These are phyloP conservation scores for Xestia rhomboidea DNA, from an alignment of 2,888 invertebrate genomes.

Conservation along the genomic window DNA sequence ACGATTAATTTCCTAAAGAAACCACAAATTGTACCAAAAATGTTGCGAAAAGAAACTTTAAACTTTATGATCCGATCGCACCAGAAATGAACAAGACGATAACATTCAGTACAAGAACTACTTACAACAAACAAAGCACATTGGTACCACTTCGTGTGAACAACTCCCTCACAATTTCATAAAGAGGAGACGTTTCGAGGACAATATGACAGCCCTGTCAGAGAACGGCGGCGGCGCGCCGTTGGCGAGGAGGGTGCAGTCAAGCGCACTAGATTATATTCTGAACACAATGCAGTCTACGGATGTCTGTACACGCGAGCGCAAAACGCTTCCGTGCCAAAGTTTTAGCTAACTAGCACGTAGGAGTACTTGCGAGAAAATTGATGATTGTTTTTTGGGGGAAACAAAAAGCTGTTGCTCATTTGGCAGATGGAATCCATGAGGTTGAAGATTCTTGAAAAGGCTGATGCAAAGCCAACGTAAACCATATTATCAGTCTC, in stretches of 20 bases:
- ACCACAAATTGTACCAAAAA: background rate
- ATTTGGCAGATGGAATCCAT: background rate
- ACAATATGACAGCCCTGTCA: slow-evolving; percentile 58
- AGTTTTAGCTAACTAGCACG: slow-evolving; percentile 34
- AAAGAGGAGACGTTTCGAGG: slow-evolving; percentile 62
- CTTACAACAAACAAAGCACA: slow-evolving; percentile 41
- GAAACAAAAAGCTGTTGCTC: slow-evolving; percentile 4
- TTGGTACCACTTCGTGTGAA: slow-evolving; percentile 34
- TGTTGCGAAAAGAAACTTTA: background rate
- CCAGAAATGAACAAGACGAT: slow-evolving; percentile 16
- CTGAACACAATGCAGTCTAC: slow-evolving; percentile 75
- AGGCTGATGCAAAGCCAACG: background rate
- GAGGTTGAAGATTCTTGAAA: background rate
- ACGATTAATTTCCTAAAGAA: background rate
- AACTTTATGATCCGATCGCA: background rate
- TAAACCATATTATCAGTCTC: background rate
- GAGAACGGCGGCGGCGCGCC: slow-evolving; percentile 46
- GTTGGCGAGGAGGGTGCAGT: slow-evolving; percentile 70
- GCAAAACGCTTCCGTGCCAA: slow-evolving; percentile 52
- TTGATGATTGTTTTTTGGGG: slow-evolving; percentile 7
- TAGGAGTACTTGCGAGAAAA: slow-evolving; percentile 14
- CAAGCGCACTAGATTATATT: slow-evolving; percentile 81
- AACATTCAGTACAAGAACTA: background rate
- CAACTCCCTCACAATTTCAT: slow-evolving; percentile 16
- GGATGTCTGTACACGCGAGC: slow-evolving; percentile 67